These are phyloP conservation scores for Antechinus flavipes DNA, from an alignment of 2,113 vertebrate species.

Conservation along the genomic window DNA sequence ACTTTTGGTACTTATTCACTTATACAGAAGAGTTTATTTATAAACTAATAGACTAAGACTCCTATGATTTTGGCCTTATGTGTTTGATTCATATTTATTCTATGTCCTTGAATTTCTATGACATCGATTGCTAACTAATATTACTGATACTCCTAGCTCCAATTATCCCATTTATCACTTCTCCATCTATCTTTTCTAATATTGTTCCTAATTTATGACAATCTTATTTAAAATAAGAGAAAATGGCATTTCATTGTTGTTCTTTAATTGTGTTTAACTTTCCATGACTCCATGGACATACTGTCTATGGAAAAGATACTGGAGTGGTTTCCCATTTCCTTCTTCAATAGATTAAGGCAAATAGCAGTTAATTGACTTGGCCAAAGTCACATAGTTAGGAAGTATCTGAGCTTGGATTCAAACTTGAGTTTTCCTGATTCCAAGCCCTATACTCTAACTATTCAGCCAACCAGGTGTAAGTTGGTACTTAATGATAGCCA, in stretches of 20 bases:
- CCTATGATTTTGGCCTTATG: neutral
- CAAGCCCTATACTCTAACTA: too few species aligned
- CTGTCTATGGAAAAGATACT: neutral
- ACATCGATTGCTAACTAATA: neutral
- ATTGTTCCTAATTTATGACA: neutral
- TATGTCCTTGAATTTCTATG: neutral
- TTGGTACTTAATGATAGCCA: neutral
- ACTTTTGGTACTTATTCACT: neutral
- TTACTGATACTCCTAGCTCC: neutral
- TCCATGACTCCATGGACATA: too few species aligned
- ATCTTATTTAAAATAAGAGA: neutral
- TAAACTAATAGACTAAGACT: neutral
- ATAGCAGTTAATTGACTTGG: neutral
- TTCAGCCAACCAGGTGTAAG: too few species aligned
- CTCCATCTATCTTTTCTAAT: neutral
- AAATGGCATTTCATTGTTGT: neutral
- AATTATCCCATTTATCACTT: neutral
- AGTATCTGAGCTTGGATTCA: neutral
- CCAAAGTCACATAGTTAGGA: too few species aligned
- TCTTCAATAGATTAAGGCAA: neutral
- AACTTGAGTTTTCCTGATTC: neutral
- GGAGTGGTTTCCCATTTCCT: neutral
- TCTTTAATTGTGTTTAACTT: neutral
- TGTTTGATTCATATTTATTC: neutral
- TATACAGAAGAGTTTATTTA: neutral